Evolutionary conservation across 2,888 invertebrate species (phyloP), one percentile per base, ranked within the genome.

Genomic region (Pseudolycoriella hygida): DNA sequence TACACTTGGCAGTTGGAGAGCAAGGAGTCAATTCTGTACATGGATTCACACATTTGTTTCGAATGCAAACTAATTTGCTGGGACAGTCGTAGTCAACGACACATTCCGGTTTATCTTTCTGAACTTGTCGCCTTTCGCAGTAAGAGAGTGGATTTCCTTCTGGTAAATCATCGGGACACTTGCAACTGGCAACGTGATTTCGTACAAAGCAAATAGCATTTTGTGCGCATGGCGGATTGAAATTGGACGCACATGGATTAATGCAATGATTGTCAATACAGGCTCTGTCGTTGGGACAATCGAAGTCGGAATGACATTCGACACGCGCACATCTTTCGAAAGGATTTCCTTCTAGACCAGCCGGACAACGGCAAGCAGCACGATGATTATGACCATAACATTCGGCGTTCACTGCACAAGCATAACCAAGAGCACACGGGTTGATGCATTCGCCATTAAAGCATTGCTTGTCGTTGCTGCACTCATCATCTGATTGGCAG

Each of bases 321-420:
- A 78, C 69, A 39, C 80, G 71, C 60, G 79, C 74, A 57, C 89
- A 88, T 54, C 77, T 76, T 10, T 75, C 71, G 55, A 81, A 82
- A 31, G 89, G 81, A 69, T 89, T 84, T 45, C 90, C 90, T 49
- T 73, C 72, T 50, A 76, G 77, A 30, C 86, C 86, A 1, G 70
- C 57, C 4, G 80, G 78, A 60, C 90, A 90, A 57, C 76, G 77
- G 58, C 90, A 92, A 43, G 77, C 73, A 1, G 87, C 76, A 47
- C 80, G 73, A 60, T 90, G 89, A 53, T 77, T 75, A 53, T 75
- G 73, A 5, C 88, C 86, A 56, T 76, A 83, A 59, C 90, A 90
- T 62, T 83, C 80, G 0, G 88, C 89, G 55, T 80, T 87, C 42
- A 80, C 71, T 6, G 86, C 82, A 58, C 90, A 90, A 6, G 84